phyloP scores from a whole-genome alignment of 2,113 vertebrate genomes.

The Elanoides forficatus region DNA sequence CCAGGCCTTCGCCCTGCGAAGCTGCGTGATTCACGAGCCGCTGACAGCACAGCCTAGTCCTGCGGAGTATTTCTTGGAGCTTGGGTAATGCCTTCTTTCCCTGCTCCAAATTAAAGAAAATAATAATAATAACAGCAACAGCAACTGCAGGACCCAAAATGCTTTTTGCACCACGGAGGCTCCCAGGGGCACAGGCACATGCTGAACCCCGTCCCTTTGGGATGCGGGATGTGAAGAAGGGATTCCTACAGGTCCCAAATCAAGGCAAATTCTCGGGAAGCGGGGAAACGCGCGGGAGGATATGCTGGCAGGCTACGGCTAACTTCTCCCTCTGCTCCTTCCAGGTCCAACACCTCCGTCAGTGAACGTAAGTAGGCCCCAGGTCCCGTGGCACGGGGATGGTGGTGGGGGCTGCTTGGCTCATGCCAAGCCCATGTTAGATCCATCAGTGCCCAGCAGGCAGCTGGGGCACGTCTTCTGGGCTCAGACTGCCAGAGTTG shows the following conservation, averaged over 20 bases:
- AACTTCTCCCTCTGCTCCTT: neutral
- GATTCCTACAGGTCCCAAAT: neutral
- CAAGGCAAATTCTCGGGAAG: neutral
- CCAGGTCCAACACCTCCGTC: conserved; percentile 58
- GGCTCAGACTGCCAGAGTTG: neutral
- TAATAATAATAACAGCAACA: neutral
- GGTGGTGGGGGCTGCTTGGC: neutral
- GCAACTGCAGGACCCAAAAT: neutral
- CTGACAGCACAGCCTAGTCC: neutral
- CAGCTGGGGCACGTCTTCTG: rapidly evolving
- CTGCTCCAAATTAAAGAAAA: neutral
- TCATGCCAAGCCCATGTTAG: neutral
- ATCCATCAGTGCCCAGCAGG: neutral
- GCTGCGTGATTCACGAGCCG: neutral
- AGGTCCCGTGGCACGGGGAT: rapidly evolving
- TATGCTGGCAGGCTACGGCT: neutral
- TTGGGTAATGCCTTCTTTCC: neutral
- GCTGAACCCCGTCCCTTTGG: neutral
- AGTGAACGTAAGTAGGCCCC: conserved; percentile 65
- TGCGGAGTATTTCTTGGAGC: rapidly evolving
- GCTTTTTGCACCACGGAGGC: neutral
- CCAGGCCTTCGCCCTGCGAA: neutral
- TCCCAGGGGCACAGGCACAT: rapidly evolving
- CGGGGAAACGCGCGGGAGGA: rapidly evolving
- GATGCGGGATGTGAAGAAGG: neutral